phyloP scores from a whole-genome alignment of 2,797 vertebrate genomes.

The Pangasius mekongensis region DNA sequence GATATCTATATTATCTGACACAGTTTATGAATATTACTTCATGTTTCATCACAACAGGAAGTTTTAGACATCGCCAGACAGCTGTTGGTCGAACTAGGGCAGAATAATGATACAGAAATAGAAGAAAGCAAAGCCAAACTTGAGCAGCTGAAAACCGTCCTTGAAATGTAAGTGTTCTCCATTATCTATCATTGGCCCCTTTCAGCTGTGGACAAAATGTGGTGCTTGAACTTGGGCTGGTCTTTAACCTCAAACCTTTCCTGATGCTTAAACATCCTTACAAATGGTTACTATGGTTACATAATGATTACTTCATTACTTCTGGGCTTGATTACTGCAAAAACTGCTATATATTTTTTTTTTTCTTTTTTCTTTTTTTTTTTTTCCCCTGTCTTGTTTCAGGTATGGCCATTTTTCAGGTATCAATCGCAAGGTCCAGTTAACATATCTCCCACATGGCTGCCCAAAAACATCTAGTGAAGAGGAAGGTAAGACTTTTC shows the following conservation, averaged over 20 bases:
- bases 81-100: slow-evolving; percentile 83
- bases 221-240: not conserved
- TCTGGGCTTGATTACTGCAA: not conserved
- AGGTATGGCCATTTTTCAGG: slow-evolving; percentile 92
- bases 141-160: slow-evolving; percentile 88
- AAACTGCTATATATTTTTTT: not conserved
- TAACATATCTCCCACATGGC: slow-evolving; percentile 87
- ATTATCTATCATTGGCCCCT: not conserved
- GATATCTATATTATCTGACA: not conserved
- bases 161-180: slow-evolving; percentile 83
- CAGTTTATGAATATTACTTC: not conserved
- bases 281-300: not conserved
- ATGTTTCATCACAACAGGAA: slow-evolving; percentile 73
- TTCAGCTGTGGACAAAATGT: not conserved
- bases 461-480: slow-evolving; percentile 91
- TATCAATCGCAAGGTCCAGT: slow-evolving; percentile 89
- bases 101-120: slow-evolving; percentile 89
- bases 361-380: not conserved
- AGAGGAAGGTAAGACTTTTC: slow-evolving; percentile 80
- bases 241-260: not conserved
- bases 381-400: slow-evolving; percentile 37
- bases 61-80: slow-evolving; percentile 87
- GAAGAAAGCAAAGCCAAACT: slow-evolving; percentile 91
- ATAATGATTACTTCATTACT: not conserved
- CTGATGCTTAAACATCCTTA: not conserved